Conservation (phyloP, 1,140 invertebrate species). For the Heliothis subflexa region DNA sequence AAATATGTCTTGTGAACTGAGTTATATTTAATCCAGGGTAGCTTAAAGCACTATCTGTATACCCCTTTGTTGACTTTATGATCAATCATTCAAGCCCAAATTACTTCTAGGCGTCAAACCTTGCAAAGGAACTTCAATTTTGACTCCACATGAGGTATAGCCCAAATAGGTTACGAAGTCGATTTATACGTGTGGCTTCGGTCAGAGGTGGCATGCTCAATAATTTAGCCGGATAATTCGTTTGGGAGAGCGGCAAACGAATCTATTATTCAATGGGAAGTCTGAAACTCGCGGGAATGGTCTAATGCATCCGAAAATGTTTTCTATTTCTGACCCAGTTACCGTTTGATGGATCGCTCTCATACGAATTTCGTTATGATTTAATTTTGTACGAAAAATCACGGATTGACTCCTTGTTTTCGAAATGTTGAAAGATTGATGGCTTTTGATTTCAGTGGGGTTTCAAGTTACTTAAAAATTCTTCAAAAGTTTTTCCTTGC, state of each 20-base stretch:
- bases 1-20: constrained; percentile 14
- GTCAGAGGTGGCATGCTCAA: constrained; percentile 62
- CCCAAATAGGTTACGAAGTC: constrained; percentile 54
- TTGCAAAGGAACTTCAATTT: constrained; percentile 15
- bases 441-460: constrained; percentile 28
- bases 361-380: constrained; percentile 43
- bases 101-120: constrained; percentile 41
- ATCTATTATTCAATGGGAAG: constrained; percentile 66
- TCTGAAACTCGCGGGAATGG: constrained; percentile 52
- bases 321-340: constrained; percentile 50
- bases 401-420: constrained; percentile 26
- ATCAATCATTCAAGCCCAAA: constrained; percentile 45
- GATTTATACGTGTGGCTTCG: constrained; percentile 61
- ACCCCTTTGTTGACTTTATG: constrained; percentile 29
- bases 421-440: constrained; percentile 39
- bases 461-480: neutral
- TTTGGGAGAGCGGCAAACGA: constrained; percentile 56
- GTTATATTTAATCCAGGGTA: constrained; percentile 30
- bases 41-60: constrained; percentile 39
- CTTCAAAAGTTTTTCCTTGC: neutral
- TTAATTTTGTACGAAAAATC: constrained; percentile 44
- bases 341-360: constrained; percentile 41
- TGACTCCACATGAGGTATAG: constrained; percentile 39
- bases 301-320: constrained; percentile 59
- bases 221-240: constrained; percentile 72